Evolutionary conservation across 2,888 invertebrate genomes (phyloP), one percentile per base, ranked within the genome.

Genomic region (Polietes domitor): DNA sequence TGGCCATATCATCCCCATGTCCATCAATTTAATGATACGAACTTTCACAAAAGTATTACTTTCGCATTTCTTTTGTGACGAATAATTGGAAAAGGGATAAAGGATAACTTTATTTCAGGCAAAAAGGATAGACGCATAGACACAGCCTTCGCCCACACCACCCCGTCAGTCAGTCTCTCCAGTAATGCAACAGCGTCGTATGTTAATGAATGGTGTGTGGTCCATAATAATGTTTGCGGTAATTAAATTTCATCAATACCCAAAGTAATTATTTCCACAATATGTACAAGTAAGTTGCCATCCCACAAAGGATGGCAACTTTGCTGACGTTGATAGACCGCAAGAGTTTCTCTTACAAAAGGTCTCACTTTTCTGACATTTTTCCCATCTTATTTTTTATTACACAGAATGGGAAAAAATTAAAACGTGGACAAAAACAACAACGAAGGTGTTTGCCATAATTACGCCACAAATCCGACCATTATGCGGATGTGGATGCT

Each of bases 171-270:
- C 32, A 32, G n/a, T n/a, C n/a, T n/a, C n/a, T n/a, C n/a, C 4
- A 32, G 32, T 32, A 32, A 32, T 6, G 32, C 41, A n/a, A 47
- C 15, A 4, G 47, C 47, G 47, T 4, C 32, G 9, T 63, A 75
- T 82, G 75, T 61, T 75, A 78, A 78, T 75, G 78, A 78, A 15
- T 43, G 58, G 32, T 47, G 47, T 82, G 70, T 15, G 74, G 58
- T 70, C 63, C 63, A 41, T 70, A 71, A 32, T 74, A 74, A 74
- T 74, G 24, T 50, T 77, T 32, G 43, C 10, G 58, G 17, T 80
- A 71, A 80, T 83, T 71, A 75, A 71, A 83, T 72, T 71, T 55
- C 12, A 74, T 71, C 70, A 74, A 50, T 77, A 71, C 2, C 37
- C 17, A 58, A 74, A 71, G 17, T 75, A 77, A 77, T 63, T 75